These are phyloP conservation scores for Protomyctophum bolini DNA, from an alignment of 2,113 vertebrate genomes.

Conservation along the genomic window DNA sequence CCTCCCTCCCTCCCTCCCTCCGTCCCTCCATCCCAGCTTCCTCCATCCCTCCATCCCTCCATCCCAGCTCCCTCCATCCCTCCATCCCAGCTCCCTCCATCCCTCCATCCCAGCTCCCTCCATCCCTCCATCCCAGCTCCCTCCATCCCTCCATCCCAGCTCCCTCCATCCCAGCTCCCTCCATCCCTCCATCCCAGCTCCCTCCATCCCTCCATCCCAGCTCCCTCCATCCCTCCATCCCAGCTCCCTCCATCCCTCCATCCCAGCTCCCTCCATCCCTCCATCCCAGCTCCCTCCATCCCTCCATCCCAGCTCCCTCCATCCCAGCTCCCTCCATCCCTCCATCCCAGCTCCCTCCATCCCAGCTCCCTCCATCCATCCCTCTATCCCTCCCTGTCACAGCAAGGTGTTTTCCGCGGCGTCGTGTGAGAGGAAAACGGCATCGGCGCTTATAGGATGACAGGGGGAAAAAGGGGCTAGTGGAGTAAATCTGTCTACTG, in stretches of 20 bases:
- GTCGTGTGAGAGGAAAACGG: not conserved
- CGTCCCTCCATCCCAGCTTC: not conserved
- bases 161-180: too few relatives aligned
- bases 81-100: not conserved
- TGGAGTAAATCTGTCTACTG: conserved; percentile 28
- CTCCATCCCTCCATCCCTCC: not conserved
- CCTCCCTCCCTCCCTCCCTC: not conserved
- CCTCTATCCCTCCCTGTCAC: not conserved
- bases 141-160: not conserved
- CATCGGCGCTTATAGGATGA: conserved; percentile 41
- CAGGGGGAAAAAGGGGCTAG: conserved; percentile 8
- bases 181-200: not conserved
- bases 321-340: not conserved
- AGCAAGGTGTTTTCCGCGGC: too few relatives aligned
- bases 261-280: not conserved
- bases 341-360: too few relatives aligned
- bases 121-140: too few relatives aligned
- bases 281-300: not conserved
- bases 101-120: not conserved
- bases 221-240: not conserved
- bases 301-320: not conserved
- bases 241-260: not conserved
- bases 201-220: too few relatives aligned
- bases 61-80: not conserved
- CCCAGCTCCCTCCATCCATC: too few relatives aligned